Evolutionary conservation across 2,888 invertebrate species (phyloP).

Genomic region (Amphiduros pacificus): DNA sequence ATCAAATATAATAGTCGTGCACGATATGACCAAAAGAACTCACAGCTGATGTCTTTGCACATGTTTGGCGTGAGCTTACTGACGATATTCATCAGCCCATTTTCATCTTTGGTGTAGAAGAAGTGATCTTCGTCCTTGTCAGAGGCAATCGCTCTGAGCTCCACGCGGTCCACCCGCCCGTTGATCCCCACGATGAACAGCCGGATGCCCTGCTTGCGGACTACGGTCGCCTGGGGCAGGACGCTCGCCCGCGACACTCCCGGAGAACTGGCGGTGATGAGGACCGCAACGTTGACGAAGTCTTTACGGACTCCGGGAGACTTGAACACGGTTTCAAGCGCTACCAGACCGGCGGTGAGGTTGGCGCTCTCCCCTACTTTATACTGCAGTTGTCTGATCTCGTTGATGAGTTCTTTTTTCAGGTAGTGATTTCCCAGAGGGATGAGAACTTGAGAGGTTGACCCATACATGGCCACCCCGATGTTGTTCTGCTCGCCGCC

Average conservation of each 20-base stretch:
- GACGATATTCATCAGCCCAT: not conserved
- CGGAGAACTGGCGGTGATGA: constrained; percentile 38
- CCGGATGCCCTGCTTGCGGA: constrained; percentile 7
- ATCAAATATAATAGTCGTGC: too few species aligned
- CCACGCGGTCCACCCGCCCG: constrained; percentile 13
- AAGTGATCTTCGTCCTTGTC: constrained; percentile 14
- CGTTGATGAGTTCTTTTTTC: too few species aligned
- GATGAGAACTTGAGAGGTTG: too few species aligned
- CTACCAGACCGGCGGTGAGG: constrained; percentile 38
- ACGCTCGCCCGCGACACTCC: not conserved
- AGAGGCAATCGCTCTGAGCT: constrained; percentile 17
- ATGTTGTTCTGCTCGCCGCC: too few species aligned
- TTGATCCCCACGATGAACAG: constrained; percentile 14
- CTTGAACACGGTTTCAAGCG: constrained; percentile 38
- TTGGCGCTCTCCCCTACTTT: constrained; percentile 31
- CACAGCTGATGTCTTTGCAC: constrained; percentile 11
- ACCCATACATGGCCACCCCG: too few species aligned
- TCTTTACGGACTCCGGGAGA: constrained; percentile 30
- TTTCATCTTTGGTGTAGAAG: not conserved
- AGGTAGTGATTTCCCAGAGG: too few species aligned
- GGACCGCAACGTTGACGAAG: constrained; percentile 41
- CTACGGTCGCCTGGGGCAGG: not conserved
- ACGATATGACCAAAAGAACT: not conserved
- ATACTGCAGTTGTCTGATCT: too few species aligned
- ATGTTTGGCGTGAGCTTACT: constrained; percentile 9